A percentile compares a stretch with the other conserved stretches of the same genome.
phyloP scores from a whole-genome alignment of 2,888 invertebrate species.

The Drosophila ezoana region DNA sequence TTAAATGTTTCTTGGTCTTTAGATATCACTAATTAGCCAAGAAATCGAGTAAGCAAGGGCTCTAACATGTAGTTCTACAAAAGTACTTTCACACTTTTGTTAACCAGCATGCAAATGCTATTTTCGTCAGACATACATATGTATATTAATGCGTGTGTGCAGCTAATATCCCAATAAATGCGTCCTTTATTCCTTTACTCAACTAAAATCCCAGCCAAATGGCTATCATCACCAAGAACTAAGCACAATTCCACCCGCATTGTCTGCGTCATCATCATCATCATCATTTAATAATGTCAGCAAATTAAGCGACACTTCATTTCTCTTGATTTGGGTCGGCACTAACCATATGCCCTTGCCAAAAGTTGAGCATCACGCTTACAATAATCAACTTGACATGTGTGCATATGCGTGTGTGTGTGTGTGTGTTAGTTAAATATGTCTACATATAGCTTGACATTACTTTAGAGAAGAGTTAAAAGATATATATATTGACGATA shows the following conservation, averaged over 20 bases:
- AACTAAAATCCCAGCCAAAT: slow-evolving; percentile 48
- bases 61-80: neutral
- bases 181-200: slow-evolving; percentile 18
- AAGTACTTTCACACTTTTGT: neutral
- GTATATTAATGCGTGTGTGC: slow-evolving; percentile 3
- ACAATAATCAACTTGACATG: neutral
- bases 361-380: slow-evolving; percentile 6
- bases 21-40: too few relatives aligned
- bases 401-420: neutral
- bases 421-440: neutral
- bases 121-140: neutral
- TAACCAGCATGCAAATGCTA: neutral
- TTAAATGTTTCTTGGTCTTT: too few relatives aligned
- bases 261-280: slow-evolving; percentile 15
- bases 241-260: slow-evolving; percentile 28
- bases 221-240: slow-evolving; percentile 33
- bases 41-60: too few relatives aligned
- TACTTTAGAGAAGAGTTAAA: too few relatives aligned
- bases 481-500: too few relatives aligned
- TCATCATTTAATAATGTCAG: slow-evolving; percentile 78
- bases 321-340: slow-evolving; percentile 82
- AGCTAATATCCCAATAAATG: slow-evolving; percentile 29
- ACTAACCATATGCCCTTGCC: slow-evolving; percentile 50
- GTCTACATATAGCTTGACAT: neutral
- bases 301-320: slow-evolving; percentile 84